phyloP scores from a whole-genome alignment of 2,797 vertebrate species.

The Eurystomus glaucurus region DNA sequence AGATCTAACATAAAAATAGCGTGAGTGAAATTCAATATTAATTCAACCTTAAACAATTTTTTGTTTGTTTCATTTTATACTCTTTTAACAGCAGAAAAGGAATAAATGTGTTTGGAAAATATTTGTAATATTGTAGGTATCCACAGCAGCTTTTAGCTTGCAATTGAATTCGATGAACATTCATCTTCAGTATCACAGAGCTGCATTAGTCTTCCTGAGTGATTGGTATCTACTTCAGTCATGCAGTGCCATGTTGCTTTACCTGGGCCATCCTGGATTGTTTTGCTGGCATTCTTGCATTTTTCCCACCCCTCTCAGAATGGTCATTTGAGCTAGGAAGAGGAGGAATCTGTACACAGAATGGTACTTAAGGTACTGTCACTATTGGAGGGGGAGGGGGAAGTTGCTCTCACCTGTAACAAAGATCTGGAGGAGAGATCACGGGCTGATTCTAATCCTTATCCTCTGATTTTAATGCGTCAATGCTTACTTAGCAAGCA shows the following conservation, averaged over 20 bases:
- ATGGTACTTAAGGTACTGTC: not conserved
- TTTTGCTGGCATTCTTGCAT: not conserved
- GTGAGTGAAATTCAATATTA: not conserved
- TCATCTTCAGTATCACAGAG: not conserved
- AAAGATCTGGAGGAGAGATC: not conserved
- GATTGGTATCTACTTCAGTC: not conserved
- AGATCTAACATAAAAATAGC: not conserved
- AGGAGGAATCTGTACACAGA: not conserved
- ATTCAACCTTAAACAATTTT: not conserved
- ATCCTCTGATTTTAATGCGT: not conserved
- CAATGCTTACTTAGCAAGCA: not conserved
- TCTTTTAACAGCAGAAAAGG: not conserved
- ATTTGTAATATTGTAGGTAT: not conserved
- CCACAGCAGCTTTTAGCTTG: not conserved
- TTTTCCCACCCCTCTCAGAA: not conserved
- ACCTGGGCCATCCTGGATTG: not conserved
- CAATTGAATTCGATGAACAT: not conserved
- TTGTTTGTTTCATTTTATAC: not conserved
- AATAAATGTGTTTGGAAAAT: not conserved
- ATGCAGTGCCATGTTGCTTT: not conserved
- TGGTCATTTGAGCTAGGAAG: not conserved
- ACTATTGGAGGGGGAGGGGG: fast-evolving
- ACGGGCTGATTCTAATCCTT: not conserved
- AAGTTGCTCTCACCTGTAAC: not conserved
- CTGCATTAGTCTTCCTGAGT: not conserved